Evolutionary conservation across 1,140 invertebrate species (phyloP), one percentile per base, ranked within the genome.

Genomic region (Heliconius hewitsoni): DNA sequence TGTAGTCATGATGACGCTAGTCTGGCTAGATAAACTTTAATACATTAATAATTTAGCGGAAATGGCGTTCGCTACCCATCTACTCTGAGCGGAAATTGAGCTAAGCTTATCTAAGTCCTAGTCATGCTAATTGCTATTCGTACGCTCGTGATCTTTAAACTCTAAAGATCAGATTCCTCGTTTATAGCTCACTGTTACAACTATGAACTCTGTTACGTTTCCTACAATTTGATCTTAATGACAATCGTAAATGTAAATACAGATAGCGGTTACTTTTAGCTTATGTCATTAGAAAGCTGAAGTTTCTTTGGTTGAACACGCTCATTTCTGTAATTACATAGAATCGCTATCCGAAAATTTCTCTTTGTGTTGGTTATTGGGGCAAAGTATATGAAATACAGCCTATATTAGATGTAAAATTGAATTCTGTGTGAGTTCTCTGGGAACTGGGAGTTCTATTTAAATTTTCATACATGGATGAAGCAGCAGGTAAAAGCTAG

Each of bases 11-110:
- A 66, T 27, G 23, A 16, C 11, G 23, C 18, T 19, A 39, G 37
- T 39, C 42, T 4, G 30, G 34, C 23, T 76, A 76, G 60, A 60
- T 76, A 75, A 79, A 79, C 71, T 66, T 70, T 71, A 79, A 79
- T 71, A 55, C 78, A 70, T 79, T 79, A 79, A 79, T 79, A 66
- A 79, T 75, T 73, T 66, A 74, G 46, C 78, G 79, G 79, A 80
- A 76, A 80, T 80, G 46, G 76, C 30, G 74, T 60, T 79, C 79
- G 74, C 78, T 77, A 81, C 76, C 79, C 77, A 81, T 81, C 76
- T 75, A 75, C 79, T 76, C 60, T 50, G 42, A 42, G 77, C 76
- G 82, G 82, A 83, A 83, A 83, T 83, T 83, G 82, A 80, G 78
- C 50, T 78, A 80, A 76, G 77, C 82, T 83, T 81, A 81, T 76